These are phyloP conservation scores for Plutella xylostella DNA, from an alignment of 2,888 invertebrate species.

Conservation along the genomic window DNA sequence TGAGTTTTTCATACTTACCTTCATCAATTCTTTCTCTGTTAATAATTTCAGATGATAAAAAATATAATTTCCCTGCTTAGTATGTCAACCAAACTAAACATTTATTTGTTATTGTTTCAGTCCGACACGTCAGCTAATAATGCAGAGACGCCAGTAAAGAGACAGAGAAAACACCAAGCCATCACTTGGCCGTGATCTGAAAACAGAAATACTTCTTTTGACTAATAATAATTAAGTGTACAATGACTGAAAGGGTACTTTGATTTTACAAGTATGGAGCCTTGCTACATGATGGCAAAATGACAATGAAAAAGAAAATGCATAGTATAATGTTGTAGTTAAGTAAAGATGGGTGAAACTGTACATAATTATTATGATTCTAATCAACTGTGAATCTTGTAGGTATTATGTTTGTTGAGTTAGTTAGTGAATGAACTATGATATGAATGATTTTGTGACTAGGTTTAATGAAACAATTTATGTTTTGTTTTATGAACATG, in stretches of 20 bases:
- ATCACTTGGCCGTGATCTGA: no score
- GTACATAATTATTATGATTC: no score
- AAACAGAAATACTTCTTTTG: no score
- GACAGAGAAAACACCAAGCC: neutral
- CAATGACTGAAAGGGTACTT: no score
- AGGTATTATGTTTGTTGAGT: slow-evolving; percentile 23
- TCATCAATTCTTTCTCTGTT: neutral
- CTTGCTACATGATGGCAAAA: no score
- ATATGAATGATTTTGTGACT: neutral
- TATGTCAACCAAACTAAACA: neutral
- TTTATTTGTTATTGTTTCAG: no score
- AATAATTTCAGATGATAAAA: neutral
- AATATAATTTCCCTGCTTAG: neutral
- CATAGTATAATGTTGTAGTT: no score
- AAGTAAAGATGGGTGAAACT: no score
- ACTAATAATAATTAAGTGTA: neutral
- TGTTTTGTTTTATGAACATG: neutral
- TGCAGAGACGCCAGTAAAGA: neutral
- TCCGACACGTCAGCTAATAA: no score
- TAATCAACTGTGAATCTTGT: slow-evolving; percentile 23
- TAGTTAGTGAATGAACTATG: neutral
- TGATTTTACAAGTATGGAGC: no score
- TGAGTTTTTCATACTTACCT: neutral
- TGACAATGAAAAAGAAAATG: no score
- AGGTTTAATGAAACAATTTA: neutral